phyloP scores from a whole-genome alignment of 2,888 invertebrate species.

The Drosophila percnosoma region DNA sequence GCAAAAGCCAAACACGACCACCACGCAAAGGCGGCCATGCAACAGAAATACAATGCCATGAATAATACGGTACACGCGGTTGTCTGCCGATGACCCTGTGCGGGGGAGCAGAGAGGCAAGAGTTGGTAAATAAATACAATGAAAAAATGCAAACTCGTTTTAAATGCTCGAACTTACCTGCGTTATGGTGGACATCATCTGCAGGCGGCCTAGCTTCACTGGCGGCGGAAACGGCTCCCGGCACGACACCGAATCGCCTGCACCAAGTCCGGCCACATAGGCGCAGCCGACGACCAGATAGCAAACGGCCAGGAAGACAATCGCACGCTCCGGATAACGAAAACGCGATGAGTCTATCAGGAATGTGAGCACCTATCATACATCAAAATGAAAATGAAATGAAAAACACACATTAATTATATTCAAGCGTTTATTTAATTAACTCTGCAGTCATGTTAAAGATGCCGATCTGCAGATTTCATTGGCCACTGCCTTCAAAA shows the following conservation, averaged over 20 bases:
- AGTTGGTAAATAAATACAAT: constrained; percentile 48
- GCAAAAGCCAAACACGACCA: constrained; percentile 98
- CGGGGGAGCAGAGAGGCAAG: constrained; percentile 10
- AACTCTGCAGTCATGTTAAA: constrained; percentile 56
- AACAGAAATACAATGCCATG: constrained; percentile 98
- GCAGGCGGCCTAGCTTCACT: constrained; percentile 89
- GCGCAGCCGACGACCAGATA: constrained; percentile 97
- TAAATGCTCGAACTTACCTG: constrained; percentile 87
- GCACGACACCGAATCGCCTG: constrained; percentile 93
- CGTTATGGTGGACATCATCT: constrained; percentile 93
- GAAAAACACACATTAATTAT: constrained; percentile 60
- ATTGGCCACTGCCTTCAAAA: constrained; percentile 55
- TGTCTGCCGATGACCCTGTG: constrained; percentile 85
- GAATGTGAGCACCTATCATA: constrained; percentile 92
- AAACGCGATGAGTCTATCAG: constrained; percentile 97
- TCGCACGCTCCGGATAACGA: constrained; percentile 98
- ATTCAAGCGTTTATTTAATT: constrained; percentile 71
- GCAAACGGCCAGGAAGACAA: constrained; percentile 98
- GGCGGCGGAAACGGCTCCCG: constrained; percentile 92
- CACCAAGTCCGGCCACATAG: constrained; percentile 94
- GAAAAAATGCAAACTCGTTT: constrained; percentile 22
- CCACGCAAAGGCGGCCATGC: constrained; percentile 98
- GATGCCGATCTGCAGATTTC: constrained; percentile 37
- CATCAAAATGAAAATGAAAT: constrained; percentile 35
- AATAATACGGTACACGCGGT: constrained; percentile 95